Percentiles rank a stretch among this genome's conserved stretches.
Evolutionary conservation across 2,797 vertebrate genomes (phyloP).

Genomic region (Setipinna tenuifilis): DNA sequence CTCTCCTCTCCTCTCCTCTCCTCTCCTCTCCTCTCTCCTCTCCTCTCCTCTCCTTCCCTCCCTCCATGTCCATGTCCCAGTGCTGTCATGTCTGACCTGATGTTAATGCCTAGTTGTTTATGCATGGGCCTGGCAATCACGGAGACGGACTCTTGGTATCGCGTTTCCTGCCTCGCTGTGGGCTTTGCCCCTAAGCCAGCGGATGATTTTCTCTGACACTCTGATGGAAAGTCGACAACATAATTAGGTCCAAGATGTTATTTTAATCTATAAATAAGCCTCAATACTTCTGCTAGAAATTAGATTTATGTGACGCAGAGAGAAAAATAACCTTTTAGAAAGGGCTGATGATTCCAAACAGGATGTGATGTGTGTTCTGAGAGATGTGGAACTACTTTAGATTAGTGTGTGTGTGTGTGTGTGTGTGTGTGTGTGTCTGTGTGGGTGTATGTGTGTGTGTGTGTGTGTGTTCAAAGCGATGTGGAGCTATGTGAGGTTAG

Average conservation of each 20-base stretch:
- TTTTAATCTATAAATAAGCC: constrained; percentile 55
- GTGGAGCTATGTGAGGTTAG: too few species aligned
- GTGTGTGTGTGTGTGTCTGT: too few species aligned
- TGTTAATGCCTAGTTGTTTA: constrained; percentile 24
- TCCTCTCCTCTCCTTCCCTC: too few species aligned
- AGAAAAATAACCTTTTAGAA: constrained; percentile 13
- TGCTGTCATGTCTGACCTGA: neutral
- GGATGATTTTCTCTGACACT: constrained; percentile 46
- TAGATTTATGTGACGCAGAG: constrained; percentile 16
- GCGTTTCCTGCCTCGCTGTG: constrained; percentile 46
- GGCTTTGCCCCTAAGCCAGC: constrained; percentile 46
- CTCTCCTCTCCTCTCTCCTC: neutral
- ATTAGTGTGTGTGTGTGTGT: too few species aligned
- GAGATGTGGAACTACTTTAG: neutral
- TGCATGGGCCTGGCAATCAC: constrained; percentile 33
- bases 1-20: neutral
- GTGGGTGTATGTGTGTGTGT: too few species aligned
- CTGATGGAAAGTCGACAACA: constrained; percentile 60
- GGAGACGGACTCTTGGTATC: constrained; percentile 38
- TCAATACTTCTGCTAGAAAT: constrained; percentile 44
- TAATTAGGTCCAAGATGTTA: constrained; percentile 54
- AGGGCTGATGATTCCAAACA: constrained; percentile 7
- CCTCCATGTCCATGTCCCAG: neutral
- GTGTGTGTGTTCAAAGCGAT: too few species aligned
- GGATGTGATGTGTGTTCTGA: neutral